A percentile compares a stretch with the other conserved stretches of the same genome.
Conservation (phyloP, 2,113 vertebrate genomes). For the Dolichotis patagonum region DNA sequence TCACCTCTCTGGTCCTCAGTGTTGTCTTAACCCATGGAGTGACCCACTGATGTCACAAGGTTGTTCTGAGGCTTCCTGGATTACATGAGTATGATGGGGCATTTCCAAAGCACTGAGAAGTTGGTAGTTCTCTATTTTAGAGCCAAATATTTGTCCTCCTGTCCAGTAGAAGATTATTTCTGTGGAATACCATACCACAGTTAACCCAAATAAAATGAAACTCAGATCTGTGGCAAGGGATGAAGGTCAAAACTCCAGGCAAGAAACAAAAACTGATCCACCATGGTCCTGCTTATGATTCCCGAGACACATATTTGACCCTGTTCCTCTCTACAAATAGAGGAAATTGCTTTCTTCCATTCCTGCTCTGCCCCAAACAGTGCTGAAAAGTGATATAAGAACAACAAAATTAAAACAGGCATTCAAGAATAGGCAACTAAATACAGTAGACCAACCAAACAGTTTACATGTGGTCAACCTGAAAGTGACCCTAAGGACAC, state of each 20-base stretch:
- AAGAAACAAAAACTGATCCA: not conserved
- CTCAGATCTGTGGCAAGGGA: not conserved
- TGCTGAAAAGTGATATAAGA: not conserved
- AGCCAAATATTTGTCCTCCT: not conserved
- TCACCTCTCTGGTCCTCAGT: not conserved
- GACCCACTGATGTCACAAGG: not conserved
- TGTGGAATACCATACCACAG: not conserved
- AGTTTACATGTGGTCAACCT: not conserved
- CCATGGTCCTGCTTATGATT: accelerated
- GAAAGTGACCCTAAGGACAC: not conserved
- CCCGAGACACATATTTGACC: accelerated
- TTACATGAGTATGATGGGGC: not conserved
- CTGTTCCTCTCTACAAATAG: accelerated
- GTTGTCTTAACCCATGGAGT: not conserved
- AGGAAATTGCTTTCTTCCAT: not conserved
- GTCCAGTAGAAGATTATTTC: not conserved
- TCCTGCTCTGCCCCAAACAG: not conserved
- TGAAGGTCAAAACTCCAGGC: not conserved
- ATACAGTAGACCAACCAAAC: not conserved
- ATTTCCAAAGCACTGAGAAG: not conserved
- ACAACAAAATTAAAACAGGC: not conserved
- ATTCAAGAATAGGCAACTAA: not conserved
- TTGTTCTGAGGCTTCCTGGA: not conserved
- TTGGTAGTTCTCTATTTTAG: not conserved
- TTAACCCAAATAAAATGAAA: not conserved